Conservation (phyloP, 1,140 invertebrate species). For the Meloidogyne hapla region DNA sequence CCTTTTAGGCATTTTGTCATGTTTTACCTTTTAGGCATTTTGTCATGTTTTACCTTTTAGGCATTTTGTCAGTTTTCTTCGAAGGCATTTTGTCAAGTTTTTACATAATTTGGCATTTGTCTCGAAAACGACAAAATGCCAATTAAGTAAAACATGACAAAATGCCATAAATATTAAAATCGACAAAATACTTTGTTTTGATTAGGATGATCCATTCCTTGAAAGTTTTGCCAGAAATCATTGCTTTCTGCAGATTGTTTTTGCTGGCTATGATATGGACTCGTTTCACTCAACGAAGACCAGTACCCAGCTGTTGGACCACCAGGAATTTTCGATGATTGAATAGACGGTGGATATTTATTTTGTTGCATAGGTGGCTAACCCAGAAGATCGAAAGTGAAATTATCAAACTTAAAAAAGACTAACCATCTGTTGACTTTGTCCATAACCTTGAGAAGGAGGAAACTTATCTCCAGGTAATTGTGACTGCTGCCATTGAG, state of each 20-base stretch:
- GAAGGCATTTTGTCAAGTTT: conserved; percentile 15
- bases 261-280: neutral
- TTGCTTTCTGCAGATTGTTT: neutral
- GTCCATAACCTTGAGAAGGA: neutral
- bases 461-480: neutral
- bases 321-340: neutral
- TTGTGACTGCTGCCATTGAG: neutral
- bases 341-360: neutral
- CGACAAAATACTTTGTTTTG: neutral
- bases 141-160: too few relatives aligned
- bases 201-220: neutral
- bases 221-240: neutral
- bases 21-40: conserved; percentile 14
- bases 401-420: too few relatives aligned
- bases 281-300: neutral
- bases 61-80: conserved; percentile 21
- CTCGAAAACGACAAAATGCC: too few relatives aligned
- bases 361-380: too few relatives aligned
- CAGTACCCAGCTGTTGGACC: conserved; percentile 28
- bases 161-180: too few relatives aligned
- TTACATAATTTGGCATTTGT: neutral
- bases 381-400: too few relatives aligned
- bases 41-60: conserved; percentile 11
- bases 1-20: conserved; percentile 13
- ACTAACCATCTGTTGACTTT: neutral